These are phyloP conservation scores for Collichthys lucidus DNA, from an alignment of 2,113 vertebrate species.

Conservation along the genomic window DNA sequence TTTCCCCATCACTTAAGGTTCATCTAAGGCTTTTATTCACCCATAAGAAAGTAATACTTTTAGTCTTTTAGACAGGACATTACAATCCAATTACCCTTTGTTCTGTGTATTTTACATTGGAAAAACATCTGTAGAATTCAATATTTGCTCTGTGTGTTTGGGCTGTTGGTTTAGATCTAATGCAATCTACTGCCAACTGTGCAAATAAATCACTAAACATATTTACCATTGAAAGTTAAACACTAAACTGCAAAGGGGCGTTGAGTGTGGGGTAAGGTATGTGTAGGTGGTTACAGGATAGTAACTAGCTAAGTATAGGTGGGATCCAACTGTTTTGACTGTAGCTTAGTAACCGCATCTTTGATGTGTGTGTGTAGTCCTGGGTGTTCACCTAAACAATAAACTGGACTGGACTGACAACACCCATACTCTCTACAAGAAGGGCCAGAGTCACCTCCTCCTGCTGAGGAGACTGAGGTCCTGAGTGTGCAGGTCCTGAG, in stretches of 20 bases:
- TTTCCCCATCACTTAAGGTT: not conserved
- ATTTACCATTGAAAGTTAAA: not conserved
- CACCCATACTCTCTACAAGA: no score
- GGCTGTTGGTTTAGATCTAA: not conserved
- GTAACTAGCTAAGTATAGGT: not conserved
- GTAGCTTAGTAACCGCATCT: no score
- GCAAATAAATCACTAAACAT: not conserved
- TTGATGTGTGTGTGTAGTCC: no score
- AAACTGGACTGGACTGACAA: no score
- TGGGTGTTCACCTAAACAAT: no score
- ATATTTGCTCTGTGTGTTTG: not conserved
- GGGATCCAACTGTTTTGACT: not conserved
- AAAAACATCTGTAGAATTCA: not conserved
- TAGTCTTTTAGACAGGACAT: not conserved
- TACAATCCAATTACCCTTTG: not conserved
- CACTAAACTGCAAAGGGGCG: not conserved
- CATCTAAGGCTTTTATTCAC: not conserved
- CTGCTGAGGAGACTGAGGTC: no score
- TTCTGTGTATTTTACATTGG: not conserved
- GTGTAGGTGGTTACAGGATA: not conserved
- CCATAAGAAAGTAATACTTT: not conserved
- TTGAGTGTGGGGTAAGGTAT: not conserved
- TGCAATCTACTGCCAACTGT: no score
- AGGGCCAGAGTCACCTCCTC: no score
- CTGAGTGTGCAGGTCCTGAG: no score